phyloP scores from a whole-genome alignment of 2,888 invertebrate genomes.

The Aporophyla nigra region DNA sequence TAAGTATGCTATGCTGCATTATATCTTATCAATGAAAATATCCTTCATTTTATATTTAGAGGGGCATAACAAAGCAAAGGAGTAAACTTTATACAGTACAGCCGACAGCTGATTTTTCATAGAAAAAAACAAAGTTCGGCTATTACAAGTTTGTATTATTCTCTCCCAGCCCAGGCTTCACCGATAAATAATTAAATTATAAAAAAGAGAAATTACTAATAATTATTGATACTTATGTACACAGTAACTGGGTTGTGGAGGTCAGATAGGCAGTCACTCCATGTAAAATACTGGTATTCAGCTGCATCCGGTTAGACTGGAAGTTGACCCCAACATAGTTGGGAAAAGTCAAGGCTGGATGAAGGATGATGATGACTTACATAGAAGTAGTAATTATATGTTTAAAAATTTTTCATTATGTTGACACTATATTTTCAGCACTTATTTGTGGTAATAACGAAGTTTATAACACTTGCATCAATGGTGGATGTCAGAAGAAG shows the following conservation, averaged over 20 bases:
- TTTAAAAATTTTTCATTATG: not conserved
- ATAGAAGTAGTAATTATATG: too few species aligned
- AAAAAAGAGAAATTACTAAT: too few species aligned
- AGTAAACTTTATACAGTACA: not conserved
- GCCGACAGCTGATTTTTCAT: not conserved
- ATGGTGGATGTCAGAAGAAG: constrained; percentile 70
- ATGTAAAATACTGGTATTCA: too few species aligned
- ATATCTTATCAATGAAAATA: not conserved
- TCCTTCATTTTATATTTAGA: not conserved
- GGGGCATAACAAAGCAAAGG: not conserved
- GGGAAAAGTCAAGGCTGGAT: too few species aligned
- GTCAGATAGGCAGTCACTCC: too few species aligned
- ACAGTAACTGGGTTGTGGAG: too few species aligned
- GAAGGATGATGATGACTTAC: too few species aligned
- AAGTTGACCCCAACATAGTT: too few species aligned
- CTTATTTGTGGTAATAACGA: constrained; percentile 63
- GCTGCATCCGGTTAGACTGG: too few species aligned
- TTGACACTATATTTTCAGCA: constrained; percentile 34
- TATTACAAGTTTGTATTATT: not conserved
- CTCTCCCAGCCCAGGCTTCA: not conserved
- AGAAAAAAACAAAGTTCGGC: not conserved
- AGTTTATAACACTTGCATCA: constrained; percentile 63
- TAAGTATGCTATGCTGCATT: constrained; percentile 37
- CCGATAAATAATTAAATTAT: not conserved
- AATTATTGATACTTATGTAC: too few species aligned